phyloP scores from a whole-genome alignment of 2,888 invertebrate species.

The Rhingia campestris region DNA sequence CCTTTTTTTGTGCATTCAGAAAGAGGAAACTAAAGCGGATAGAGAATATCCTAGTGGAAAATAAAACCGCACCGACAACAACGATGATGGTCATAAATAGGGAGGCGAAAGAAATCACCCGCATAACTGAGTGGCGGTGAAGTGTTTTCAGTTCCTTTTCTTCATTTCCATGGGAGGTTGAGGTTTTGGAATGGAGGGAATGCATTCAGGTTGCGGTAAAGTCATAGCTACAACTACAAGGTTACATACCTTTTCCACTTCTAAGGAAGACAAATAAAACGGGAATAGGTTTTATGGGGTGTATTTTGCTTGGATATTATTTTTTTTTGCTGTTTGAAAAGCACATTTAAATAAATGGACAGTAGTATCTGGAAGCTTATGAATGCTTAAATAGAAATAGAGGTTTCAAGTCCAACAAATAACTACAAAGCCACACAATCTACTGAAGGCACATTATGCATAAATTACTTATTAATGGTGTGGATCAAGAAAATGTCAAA shows the following conservation, averaged over 20 bases:
- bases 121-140: slow-evolving; percentile 66
- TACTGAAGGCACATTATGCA: too few species aligned
- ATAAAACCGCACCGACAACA: slow-evolving; percentile 43
- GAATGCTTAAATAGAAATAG: too few species aligned
- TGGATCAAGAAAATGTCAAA: too few species aligned
- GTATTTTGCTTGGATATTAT: background rate
- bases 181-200: slow-evolving; percentile 16
- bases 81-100: slow-evolving; percentile 63
- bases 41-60: slow-evolving; percentile 26
- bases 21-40: slow-evolving; percentile 32
- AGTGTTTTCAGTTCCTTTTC: slow-evolving; percentile 47
- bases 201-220: slow-evolving; percentile 35
- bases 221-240: slow-evolving; percentile 32
- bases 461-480: too few species aligned
- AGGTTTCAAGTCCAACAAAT: too few species aligned
- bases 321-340: background rate
- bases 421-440: too few species aligned
- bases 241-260: slow-evolving; percentile 36
- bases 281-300: background rate
- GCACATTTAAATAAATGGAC: too few species aligned
- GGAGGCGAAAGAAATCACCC: slow-evolving; percentile 71
- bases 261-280: slow-evolving; percentile 19
- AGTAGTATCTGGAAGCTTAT: too few species aligned
- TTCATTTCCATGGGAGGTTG: slow-evolving; percentile 33
- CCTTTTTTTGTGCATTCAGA: slow-evolving; percentile 14